Percentiles rank a stretch among this genome's conserved stretches.
Conservation (phyloP, 2,113 vertebrate genomes). For the Lepus americanus region DNA sequence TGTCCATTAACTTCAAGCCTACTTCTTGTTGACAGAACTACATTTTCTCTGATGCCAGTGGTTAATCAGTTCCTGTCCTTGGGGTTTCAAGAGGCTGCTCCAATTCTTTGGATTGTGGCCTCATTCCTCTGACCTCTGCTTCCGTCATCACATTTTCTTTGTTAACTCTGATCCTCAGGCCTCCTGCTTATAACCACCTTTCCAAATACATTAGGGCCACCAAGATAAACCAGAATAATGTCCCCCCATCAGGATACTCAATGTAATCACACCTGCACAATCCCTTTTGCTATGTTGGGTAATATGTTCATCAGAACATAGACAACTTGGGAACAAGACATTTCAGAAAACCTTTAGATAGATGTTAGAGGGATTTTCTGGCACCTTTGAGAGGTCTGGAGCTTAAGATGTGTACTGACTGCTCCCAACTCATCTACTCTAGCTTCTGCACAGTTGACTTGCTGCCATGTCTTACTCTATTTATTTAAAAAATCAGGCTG, state of each 20-base stretch:
- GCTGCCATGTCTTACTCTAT: background rate
- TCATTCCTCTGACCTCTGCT: background rate
- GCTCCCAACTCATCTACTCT: background rate
- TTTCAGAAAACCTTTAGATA: constrained; percentile 36
- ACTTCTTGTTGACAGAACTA: background rate
- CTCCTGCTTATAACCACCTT: background rate
- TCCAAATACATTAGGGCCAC: background rate
- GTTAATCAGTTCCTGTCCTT: background rate
- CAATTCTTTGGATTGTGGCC: background rate
- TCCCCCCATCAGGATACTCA: background rate
- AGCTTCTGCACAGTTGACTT: background rate
- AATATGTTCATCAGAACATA: background rate
- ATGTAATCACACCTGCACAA: background rate
- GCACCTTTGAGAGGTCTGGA: background rate
- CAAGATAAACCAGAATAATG: background rate
- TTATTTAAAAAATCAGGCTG: background rate
- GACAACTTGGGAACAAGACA: background rate
- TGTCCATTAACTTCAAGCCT: too few relatives aligned
- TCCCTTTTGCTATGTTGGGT: background rate
- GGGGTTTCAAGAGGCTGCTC: background rate
- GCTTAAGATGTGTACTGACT: background rate
- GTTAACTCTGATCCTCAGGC: background rate
- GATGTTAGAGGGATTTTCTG: background rate
- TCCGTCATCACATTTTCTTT: background rate
- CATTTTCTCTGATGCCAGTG: background rate